Conservation (phyloP, 92 coral and sea anemone species). For the Heteractis magnifica region DNA sequence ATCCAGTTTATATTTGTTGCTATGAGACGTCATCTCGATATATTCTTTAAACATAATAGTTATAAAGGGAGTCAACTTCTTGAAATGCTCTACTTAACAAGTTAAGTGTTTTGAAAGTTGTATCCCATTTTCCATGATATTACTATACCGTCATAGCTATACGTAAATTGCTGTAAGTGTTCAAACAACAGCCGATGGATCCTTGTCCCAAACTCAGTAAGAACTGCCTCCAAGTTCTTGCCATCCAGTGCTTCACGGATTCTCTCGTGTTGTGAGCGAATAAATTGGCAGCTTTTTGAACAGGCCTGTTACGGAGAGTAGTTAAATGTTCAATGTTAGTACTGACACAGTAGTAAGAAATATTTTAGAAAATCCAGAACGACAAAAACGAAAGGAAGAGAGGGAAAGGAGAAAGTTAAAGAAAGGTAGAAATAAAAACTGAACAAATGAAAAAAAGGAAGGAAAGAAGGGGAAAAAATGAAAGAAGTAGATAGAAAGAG, state of each 20-base stretch:
- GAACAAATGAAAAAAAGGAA: too few species aligned
- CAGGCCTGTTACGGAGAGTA: conserved; percentile 58
- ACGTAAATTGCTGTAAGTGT: conserved; percentile 89
- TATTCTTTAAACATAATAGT: too few species aligned
- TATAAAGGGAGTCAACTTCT: too few species aligned
- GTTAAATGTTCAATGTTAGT: background rate
- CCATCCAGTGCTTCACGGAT: conserved; percentile 88
- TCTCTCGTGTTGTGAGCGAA: conserved; percentile 64
- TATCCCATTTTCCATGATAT: background rate
- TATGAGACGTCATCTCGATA: too few species aligned
- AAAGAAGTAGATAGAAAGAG: background rate
- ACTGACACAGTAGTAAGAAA: background rate
- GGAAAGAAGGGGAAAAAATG: background rate
- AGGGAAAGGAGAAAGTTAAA: background rate
- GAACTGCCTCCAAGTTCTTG: conserved; percentile 89
- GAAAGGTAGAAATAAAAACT: background rate
- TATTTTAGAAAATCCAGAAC: background rate
- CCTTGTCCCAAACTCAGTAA: conserved; percentile 93
- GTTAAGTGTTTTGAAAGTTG: too few species aligned
- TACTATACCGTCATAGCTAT: conserved; percentile 81
- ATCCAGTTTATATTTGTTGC: background rate
- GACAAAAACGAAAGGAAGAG: background rate
- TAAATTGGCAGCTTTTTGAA: conserved; percentile 82
- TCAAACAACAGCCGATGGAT: conserved; percentile 87
- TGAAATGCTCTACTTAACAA: too few species aligned